phyloP scores from a whole-genome alignment of 2,888 invertebrate species.

The Nymphalis polychloros region DNA sequence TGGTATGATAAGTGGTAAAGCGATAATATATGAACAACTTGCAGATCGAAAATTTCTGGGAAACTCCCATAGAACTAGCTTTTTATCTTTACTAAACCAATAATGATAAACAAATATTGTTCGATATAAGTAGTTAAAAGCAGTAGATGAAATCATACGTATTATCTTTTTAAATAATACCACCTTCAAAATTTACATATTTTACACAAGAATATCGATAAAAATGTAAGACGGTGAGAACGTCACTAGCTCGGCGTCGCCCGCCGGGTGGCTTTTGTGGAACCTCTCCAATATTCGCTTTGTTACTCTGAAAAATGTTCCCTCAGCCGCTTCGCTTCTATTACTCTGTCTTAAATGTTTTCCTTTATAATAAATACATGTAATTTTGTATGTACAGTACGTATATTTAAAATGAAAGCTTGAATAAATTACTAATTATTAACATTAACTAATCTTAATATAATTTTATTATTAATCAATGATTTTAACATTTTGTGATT shows the following conservation, averaged over 20 bases:
- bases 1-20: too few species aligned
- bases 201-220: slow-evolving; percentile 38
- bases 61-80: too few species aligned
- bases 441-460: background rate
- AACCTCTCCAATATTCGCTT: slow-evolving; percentile 80
- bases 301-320: slow-evolving; percentile 76
- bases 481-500: too few species aligned
- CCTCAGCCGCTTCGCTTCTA: slow-evolving; percentile 53
- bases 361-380: slow-evolving; percentile 65
- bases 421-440: background rate
- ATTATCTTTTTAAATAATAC: too few species aligned
- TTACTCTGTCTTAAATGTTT: slow-evolving; percentile 64
- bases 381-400: slow-evolving; percentile 34
- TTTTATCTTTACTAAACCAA: too few species aligned
- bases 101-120: too few species aligned
- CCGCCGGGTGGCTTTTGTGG: slow-evolving; percentile 73
- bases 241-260: slow-evolving; percentile 47
- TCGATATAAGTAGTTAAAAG: too few species aligned
- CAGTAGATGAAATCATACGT: too few species aligned
- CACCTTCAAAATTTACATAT: too few species aligned
- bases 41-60: too few species aligned
- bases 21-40: too few species aligned
- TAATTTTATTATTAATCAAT: background rate
- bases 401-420: background rate
- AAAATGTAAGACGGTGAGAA: slow-evolving; percentile 34